These are phyloP conservation scores for Pygoscelis antarcticus DNA, from an alignment of 2,113 vertebrate genomes.

Conservation along the genomic window DNA sequence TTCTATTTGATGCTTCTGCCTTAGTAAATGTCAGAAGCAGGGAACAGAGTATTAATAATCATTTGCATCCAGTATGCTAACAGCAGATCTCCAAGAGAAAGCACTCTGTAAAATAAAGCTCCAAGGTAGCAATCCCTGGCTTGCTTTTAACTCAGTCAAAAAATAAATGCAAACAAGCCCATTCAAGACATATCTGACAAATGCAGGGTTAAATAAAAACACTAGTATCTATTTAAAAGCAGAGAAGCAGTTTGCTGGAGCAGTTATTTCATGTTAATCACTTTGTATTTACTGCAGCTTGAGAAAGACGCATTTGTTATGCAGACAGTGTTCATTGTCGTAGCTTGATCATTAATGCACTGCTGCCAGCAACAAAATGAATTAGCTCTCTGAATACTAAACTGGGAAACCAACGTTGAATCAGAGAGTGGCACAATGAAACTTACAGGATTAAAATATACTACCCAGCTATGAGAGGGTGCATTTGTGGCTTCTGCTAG, in stretches of 20 bases:
- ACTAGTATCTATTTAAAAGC: constrained; percentile 51
- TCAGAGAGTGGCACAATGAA: constrained; percentile 58
- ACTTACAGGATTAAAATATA: constrained; percentile 60
- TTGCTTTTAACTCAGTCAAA: background rate
- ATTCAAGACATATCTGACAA: constrained; percentile 8
- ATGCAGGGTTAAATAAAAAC: constrained; percentile 63
- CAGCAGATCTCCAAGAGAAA: constrained; percentile 19
- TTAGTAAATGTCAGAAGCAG: constrained; percentile 68
- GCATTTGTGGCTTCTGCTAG: constrained; percentile 43
- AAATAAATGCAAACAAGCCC: background rate
- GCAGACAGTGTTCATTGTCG: constrained; percentile 76
- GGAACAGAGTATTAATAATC: constrained; percentile 61
- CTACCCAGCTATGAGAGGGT: constrained; percentile 23
- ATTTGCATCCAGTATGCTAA: constrained; percentile 50
- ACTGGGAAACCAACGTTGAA: constrained; percentile 41
- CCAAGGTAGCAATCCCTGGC: background rate
- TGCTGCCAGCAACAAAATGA: constrained; percentile 68
- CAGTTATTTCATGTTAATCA: constrained; percentile 75
- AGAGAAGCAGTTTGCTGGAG: constrained; percentile 56
- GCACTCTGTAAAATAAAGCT: background rate
- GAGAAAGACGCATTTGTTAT: constrained; percentile 78
- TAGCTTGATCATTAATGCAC: constrained; percentile 72
- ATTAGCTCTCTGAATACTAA: constrained; percentile 74
- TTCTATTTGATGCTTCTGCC: constrained; percentile 58
- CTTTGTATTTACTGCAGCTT: constrained; percentile 74